Evolutionary conservation across 2,888 invertebrate genomes (phyloP).

Genomic region (Acanthosoma haemorrhoidale): DNA sequence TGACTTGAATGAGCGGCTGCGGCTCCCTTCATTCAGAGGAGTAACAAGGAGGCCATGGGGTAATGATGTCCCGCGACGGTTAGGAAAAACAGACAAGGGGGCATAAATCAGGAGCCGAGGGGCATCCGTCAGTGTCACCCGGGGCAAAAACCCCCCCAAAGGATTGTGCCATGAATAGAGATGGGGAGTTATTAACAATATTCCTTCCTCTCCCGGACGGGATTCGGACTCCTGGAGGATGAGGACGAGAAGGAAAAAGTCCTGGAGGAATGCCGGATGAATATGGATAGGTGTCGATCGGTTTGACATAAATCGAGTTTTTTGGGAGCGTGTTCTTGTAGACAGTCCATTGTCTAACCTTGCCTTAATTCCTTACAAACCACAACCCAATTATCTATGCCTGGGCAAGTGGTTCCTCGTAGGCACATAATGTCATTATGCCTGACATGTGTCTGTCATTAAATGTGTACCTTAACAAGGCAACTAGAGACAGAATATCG

Average conservation of each 20-base stretch:
- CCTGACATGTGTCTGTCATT: too few relatives aligned
- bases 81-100: slow-evolving; percentile 16
- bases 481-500: too few relatives aligned
- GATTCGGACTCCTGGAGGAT: background rate
- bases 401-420: too few relatives aligned
- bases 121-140: slow-evolving; percentile 25
- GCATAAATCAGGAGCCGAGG: slow-evolving; percentile 23
- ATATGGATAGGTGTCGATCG: slow-evolving; percentile 21
- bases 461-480: too few relatives aligned
- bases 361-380: slow-evolving; percentile 3
- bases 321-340: background rate
- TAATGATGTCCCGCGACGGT: slow-evolving; percentile 25
- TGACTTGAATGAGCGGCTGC: slow-evolving; percentile 28
- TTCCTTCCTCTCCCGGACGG: background rate
- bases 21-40: background rate
- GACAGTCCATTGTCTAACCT: background rate
- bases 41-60: slow-evolving; percentile 22
- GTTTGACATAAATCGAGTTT: slow-evolving; percentile 14
- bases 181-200: slow-evolving; percentile 26
- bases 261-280: slow-evolving; percentile 7
- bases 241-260: too few relatives aligned
- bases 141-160: slow-evolving; percentile 11
- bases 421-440: too few relatives aligned
- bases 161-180: slow-evolving; percentile 26
- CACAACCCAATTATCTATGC: too few relatives aligned